Evolutionary conservation across 2,797 vertebrate genomes (phyloP), one percentile per base, ranked within the genome.

Genomic region (Perodicticus potto): DNA sequence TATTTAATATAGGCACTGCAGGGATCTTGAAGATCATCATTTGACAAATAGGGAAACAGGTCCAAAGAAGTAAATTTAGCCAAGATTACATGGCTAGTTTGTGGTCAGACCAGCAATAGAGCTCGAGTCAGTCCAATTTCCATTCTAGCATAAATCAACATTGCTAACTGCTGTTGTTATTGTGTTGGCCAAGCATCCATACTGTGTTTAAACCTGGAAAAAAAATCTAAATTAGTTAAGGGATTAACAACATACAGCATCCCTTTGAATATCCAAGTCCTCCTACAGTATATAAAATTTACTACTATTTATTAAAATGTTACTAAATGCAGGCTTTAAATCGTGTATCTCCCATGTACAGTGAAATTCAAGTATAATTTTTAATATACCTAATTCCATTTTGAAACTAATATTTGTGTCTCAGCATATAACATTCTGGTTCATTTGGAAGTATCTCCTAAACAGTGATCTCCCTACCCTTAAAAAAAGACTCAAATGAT

Each of bases 371-470:
- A 49, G 55, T 69, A 61, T 82, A 67, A 88, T 78, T 93, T 85
- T 86, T 37, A 74, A 87, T 34, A 88, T 84, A 63, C 34, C 13
- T 57, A 49, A 81, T 89, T 93, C 49, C 32, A 83, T 74, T 80
- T 92, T 70, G 73, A 93, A 82, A 73, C 67, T 59, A 55, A 34
- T 90, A 57, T 78, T 94, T 87, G 14, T 89, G 70, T 93, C 85
- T 57, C 0, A 89, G 12, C 77, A 57, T 37, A 5, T 0, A 65
- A 72, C 45, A 86, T 78, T 81, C 81, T 25, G 32, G 23, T 82
- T 76, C 61, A 72, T 84, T 91, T 94, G 61, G 9, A 91, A 83
- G 27, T 63, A 40, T 29, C 11, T 92, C 59, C 81, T 86, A 82
- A 91, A 91, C 16, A 89, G 89, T 37, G 27, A 89, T 59, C 29